Percentiles rank a stretch among this genome's conserved stretches.
These are phyloP conservation scores for Polia nebulosa DNA, from an alignment of 2,888 invertebrate species.

Conservation along the genomic window DNA sequence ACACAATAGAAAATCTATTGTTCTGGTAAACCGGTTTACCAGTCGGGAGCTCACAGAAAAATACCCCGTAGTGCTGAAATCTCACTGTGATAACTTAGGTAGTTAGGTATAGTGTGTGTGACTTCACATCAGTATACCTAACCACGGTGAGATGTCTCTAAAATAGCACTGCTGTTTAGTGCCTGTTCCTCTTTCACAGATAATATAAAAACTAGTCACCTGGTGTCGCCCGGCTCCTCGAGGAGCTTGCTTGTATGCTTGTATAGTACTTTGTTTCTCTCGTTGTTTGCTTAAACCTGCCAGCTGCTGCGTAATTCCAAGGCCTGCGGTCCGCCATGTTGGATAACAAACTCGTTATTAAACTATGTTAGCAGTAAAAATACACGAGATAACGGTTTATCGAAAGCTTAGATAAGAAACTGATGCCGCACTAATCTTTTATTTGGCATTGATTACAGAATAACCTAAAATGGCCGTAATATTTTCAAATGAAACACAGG, in stretches of 20 bases:
- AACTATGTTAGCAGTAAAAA: not conserved
- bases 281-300: conserved; percentile 12
- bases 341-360: not conserved
- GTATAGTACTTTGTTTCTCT: not conserved
- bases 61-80: too few relatives aligned
- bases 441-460: not conserved
- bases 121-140: too few relatives aligned
- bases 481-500: conserved; percentile 23
- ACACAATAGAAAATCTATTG: too few relatives aligned
- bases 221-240: not conserved
- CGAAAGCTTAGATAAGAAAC: conserved; percentile 7
- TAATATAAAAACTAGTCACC: not conserved
- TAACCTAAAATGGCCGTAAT: too few relatives aligned
- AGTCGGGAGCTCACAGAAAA: too few relatives aligned
- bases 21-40: too few relatives aligned
- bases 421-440: not conserved
- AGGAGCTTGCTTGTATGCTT: conserved; percentile 3
- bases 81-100: too few relatives aligned
- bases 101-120: too few relatives aligned
- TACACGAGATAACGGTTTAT: conserved; percentile 13
- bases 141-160: too few relatives aligned
- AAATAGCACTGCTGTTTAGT: too few relatives aligned
- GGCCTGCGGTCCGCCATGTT: conserved; percentile 21
- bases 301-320: not conserved
- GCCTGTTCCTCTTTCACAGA: not conserved